Conservation (phyloP, 2,113 vertebrate genomes). For the Equus przewalskii region DNA sequence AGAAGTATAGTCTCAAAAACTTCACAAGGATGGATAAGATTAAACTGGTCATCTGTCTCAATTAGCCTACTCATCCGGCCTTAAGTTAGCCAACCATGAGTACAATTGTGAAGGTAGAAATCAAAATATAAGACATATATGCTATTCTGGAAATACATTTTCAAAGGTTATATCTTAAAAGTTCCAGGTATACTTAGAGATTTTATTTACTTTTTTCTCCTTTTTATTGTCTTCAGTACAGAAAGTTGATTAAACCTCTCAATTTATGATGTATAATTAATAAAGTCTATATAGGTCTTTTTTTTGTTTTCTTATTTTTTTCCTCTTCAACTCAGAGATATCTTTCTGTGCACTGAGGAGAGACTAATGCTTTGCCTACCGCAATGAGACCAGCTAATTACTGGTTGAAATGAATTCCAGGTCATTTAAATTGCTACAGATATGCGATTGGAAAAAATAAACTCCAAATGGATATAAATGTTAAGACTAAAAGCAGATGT, state of each 20-base stretch:
- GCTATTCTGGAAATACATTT: neutral
- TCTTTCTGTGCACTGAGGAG: neutral
- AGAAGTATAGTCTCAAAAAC: neutral
- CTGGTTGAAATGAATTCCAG: neutral
- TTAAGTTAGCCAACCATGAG: neutral
- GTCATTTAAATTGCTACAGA: constrained; percentile 57
- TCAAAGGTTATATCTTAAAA: neutral
- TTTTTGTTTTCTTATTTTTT: neutral
- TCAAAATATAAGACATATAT: neutral
- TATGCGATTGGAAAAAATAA: neutral
- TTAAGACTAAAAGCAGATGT: constrained; percentile 46
- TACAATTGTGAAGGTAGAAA: neutral
- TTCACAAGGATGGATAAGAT: neutral
- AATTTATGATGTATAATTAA: neutral
- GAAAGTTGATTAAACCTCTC: neutral
- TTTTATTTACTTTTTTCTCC: neutral
- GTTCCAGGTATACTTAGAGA: neutral
- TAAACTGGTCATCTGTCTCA: neutral
- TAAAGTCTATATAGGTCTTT: neutral
- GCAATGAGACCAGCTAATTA: neutral
- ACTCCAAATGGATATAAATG: neutral
- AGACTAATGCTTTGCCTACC: neutral
- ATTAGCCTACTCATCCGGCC: neutral
- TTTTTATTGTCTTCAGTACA: neutral
- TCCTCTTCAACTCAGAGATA: neutral